A percentile compares a stretch with the other conserved stretches of the same genome.
Conservation (phyloP, 2,797 vertebrate species). For the Cygnus olor region DNA sequence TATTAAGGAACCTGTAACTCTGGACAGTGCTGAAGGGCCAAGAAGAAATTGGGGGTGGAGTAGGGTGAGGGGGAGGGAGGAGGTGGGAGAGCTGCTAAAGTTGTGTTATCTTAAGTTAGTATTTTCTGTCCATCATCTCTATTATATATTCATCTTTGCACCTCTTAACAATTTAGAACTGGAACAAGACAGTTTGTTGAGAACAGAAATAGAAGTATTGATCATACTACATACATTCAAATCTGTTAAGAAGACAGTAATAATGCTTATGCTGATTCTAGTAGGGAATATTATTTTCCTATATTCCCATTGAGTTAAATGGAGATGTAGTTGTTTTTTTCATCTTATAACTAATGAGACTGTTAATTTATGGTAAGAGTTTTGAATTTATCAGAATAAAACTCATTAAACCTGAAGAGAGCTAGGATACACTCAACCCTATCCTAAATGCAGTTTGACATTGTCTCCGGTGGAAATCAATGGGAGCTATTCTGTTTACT, state of each 20-base stretch:
- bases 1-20: neutral
- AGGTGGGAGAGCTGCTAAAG: neutral
- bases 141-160: neutral
- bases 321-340: neutral
- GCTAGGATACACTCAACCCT: neutral
- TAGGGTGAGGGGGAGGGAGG: too few relatives aligned
- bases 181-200: neutral
- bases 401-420: neutral
- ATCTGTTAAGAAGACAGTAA: neutral
- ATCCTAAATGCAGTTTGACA: neutral
- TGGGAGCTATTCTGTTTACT: neutral
- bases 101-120: neutral
- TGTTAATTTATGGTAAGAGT: neutral
- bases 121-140: neutral
- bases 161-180: neutral
- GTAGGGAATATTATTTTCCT: neutral
- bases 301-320: neutral
- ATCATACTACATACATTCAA: neutral
- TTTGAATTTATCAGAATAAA: neutral
- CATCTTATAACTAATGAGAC: neutral
- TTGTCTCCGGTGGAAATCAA: neutral
- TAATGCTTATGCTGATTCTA: neutral
- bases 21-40: neutral
- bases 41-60: neutral
- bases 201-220: neutral